Conservation (phyloP, 2,888 invertebrate genomes). For the Meganola albula region DNA sequence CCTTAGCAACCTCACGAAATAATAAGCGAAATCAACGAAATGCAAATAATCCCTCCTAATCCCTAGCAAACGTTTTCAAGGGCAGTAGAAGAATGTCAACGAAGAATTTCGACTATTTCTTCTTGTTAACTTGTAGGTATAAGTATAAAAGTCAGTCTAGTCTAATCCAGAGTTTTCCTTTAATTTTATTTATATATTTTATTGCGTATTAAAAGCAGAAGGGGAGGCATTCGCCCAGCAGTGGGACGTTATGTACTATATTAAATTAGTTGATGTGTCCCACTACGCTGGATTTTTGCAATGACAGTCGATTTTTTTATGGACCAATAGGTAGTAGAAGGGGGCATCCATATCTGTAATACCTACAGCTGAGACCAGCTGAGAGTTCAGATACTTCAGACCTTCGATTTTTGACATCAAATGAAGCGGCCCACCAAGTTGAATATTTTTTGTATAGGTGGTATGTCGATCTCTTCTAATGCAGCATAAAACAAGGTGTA, state of each 20-base stretch:
- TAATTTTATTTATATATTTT: neutral
- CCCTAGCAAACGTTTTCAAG: no score
- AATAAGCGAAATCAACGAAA: no score
- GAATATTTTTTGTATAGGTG: conserved; percentile 2
- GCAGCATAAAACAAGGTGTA: conserved; percentile 44
- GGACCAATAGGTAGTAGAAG: conserved; percentile 5
- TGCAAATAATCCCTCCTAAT: no score
- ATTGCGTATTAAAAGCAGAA: neutral
- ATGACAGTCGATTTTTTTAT: conserved; percentile 1
- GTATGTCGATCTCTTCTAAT: conserved; percentile 1
- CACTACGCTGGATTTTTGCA: conserved; percentile 1
- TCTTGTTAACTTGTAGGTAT: neutral
- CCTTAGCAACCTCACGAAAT: no score
- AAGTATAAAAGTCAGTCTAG: neutral
- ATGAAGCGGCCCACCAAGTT: conserved; percentile 14
- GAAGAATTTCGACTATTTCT: neutral
- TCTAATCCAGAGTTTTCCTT: neutral
- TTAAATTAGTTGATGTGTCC: no score
- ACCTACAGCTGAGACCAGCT: conserved; percentile 14
- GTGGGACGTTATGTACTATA: no score
- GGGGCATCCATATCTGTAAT: conserved; percentile 8
- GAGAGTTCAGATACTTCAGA: conserved; percentile 12
- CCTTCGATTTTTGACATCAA: conserved; percentile 13
- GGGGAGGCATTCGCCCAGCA: no score
- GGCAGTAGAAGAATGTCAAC: no score